phyloP scores from a whole-genome alignment of 1,140 invertebrate species.

The Leucophenga varia region DNA sequence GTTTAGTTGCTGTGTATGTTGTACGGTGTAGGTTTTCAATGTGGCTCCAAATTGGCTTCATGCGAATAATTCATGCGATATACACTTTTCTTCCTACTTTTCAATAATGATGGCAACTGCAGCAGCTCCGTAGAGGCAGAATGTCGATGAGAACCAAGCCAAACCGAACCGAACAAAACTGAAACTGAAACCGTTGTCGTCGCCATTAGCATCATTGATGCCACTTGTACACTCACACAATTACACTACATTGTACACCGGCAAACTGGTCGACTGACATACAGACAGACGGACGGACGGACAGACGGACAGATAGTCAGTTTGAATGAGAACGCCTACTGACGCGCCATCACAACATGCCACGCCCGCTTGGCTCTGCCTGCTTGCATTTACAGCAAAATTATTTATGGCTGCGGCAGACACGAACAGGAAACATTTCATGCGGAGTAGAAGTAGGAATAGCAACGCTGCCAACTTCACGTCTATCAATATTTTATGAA shows the following conservation, averaged over 20 bases:
- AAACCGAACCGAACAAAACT: no score
- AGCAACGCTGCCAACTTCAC: conserved; percentile 45
- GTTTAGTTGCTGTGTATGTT: no score
- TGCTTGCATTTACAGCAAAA: conserved; percentile 52
- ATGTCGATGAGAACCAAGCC: no score
- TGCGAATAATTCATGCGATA: conserved; percentile 51
- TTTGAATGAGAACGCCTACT: no score
- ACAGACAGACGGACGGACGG: background rate
- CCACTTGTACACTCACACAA: background rate
- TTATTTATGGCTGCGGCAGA: conserved; percentile 54
- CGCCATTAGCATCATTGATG: conserved; percentile 42
- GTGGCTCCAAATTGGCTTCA: conserved; percentile 49
- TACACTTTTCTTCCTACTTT: conserved; percentile 49
- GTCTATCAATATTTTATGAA: conserved; percentile 55
- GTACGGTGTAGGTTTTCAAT: conserved; percentile 42
- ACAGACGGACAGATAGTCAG: no score
- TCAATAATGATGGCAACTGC: no score
- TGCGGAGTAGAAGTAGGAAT: conserved; percentile 20
- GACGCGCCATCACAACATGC: no score
- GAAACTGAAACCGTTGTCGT: no score
- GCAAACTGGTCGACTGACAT: no score
- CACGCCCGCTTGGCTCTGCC: conserved; percentile 15
- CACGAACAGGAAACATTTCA: conserved; percentile 50
- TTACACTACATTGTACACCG: no score
- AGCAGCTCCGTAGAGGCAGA: no score